These are phyloP conservation scores for Elmis aenea DNA, from an alignment of 2,888 invertebrate genomes.

Conservation along the genomic window DNA sequence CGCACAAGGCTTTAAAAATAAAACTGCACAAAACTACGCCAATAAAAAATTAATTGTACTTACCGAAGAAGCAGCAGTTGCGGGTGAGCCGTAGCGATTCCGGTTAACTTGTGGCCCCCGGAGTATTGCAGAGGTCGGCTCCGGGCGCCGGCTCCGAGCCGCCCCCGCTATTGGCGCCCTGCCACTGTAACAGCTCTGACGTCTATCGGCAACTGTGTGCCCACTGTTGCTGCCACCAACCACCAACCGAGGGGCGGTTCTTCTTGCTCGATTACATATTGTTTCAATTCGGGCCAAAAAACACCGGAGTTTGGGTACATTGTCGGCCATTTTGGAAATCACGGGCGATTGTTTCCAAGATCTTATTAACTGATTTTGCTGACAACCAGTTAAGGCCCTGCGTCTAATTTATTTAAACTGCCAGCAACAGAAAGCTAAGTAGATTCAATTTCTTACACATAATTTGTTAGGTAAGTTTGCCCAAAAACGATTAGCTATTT, in stretches of 20 bases:
- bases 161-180: slow-evolving; percentile 48
- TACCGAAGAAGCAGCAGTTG: slow-evolving; percentile 28
- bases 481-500: too few species aligned
- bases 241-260: slow-evolving; percentile 26
- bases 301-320: slow-evolving; percentile 19
- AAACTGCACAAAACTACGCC: not conserved
- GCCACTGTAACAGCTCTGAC: slow-evolving; percentile 41
- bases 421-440: too few species aligned
- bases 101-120: slow-evolving; percentile 44
- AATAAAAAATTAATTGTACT: slow-evolving; percentile 12
- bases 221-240: slow-evolving; percentile 29
- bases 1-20: not conserved
- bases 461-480: too few species aligned
- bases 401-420: too few species aligned
- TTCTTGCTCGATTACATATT: slow-evolving; percentile 36
- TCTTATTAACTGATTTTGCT: slow-evolving; percentile 46
- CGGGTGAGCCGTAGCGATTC: slow-evolving; percentile 30
- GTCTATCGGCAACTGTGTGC: slow-evolving; percentile 38
- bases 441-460: too few species aligned
- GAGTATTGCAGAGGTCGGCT: slow-evolving; percentile 49
- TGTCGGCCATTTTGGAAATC: slow-evolving; percentile 47
- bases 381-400: too few species aligned
- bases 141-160: slow-evolving; percentile 53
- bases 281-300: slow-evolving; percentile 38
- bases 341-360: slow-evolving; percentile 45